These are phyloP conservation scores for Physella acuta DNA, from an alignment of 1,140 invertebrate species.

Conservation along the genomic window DNA sequence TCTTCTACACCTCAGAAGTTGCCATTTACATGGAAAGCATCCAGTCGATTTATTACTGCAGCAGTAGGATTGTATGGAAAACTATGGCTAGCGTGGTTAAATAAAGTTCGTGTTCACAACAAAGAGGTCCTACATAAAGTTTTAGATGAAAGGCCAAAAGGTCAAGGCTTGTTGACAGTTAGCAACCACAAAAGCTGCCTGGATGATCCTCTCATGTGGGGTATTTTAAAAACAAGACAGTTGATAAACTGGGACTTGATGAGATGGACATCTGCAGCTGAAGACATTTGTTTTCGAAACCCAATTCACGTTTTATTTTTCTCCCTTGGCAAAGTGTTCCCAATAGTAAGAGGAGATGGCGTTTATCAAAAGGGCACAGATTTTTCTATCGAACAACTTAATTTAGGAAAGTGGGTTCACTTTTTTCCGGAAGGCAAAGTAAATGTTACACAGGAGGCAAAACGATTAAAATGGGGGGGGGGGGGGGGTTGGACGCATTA, in stretches of 20 bases:
- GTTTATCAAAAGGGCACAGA: slow-evolving; percentile 86
- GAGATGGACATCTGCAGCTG: slow-evolving; percentile 93
- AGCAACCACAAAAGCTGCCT: slow-evolving; percentile 95
- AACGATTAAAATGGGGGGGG: slow-evolving; percentile 83
- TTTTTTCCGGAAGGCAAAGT: slow-evolving; percentile 92
- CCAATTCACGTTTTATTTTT: slow-evolving; percentile 84
- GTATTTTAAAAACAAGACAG: slow-evolving; percentile 59
- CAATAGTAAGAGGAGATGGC: slow-evolving; percentile 85
- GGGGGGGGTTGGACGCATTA: slow-evolving; percentile 74
- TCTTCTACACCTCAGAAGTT: neutral
- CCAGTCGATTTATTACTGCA: slow-evolving; percentile 20
- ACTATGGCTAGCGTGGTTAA: slow-evolving; percentile 69
- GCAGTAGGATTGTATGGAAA: slow-evolving; percentile 28
- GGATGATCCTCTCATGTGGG: slow-evolving; percentile 93
- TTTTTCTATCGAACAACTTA: slow-evolving; percentile 84
- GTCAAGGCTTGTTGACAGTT: slow-evolving; percentile 84
- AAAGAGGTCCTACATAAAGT: slow-evolving; percentile 71
- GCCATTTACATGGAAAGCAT: slow-evolving; percentile 26
- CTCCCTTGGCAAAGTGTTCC: slow-evolving; percentile 90
- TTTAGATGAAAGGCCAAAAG: slow-evolving; percentile 71
- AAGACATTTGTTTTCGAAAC: slow-evolving; percentile 92
- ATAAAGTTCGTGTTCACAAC: slow-evolving; percentile 82
- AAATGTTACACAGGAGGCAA: slow-evolving; percentile 79
- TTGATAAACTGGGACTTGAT: slow-evolving; percentile 63
- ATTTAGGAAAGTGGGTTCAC: slow-evolving; percentile 91